phyloP scores from a whole-genome alignment of 2,888 invertebrate species.

The Mactromeris polynyma region DNA sequence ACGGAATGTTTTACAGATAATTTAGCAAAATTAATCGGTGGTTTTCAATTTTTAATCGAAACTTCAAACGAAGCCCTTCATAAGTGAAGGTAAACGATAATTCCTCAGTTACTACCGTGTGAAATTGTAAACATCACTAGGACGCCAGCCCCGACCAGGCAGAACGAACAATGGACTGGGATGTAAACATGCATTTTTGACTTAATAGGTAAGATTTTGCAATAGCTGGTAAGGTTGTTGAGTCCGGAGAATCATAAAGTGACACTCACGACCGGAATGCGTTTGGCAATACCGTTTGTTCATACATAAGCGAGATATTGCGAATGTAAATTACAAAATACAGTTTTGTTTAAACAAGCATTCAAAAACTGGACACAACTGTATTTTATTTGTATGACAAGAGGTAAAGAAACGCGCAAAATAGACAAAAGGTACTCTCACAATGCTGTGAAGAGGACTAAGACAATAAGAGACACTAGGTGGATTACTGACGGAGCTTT shows the following conservation, averaged over 20 bases:
- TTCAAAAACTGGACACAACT: no score
- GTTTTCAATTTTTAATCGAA: constrained; percentile 29
- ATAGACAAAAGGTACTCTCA: background rate
- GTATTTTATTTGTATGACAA: background rate
- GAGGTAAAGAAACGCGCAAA: background rate
- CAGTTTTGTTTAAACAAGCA: background rate
- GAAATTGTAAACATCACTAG: constrained; percentile 25
- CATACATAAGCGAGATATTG: background rate
- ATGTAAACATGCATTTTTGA: no score
- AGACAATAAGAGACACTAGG: background rate
- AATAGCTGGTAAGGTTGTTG: background rate
- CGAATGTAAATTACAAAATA: background rate
- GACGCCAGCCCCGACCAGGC: background rate
- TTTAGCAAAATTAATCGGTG: constrained; percentile 21
- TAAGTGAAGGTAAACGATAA: background rate
- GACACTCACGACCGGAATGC: background rate
- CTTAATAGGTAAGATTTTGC: no score
- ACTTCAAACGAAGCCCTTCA: constrained; percentile 1
- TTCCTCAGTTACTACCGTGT: constrained; percentile 25
- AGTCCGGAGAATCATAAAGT: background rate
- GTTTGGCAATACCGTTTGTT: background rate
- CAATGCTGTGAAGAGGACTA: background rate
- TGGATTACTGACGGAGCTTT: background rate
- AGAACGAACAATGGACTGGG: background rate
- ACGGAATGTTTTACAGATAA: constrained; percentile 17